phyloP scores from a whole-genome alignment of 2,888 invertebrate species.

The Clivina fossor region DNA sequence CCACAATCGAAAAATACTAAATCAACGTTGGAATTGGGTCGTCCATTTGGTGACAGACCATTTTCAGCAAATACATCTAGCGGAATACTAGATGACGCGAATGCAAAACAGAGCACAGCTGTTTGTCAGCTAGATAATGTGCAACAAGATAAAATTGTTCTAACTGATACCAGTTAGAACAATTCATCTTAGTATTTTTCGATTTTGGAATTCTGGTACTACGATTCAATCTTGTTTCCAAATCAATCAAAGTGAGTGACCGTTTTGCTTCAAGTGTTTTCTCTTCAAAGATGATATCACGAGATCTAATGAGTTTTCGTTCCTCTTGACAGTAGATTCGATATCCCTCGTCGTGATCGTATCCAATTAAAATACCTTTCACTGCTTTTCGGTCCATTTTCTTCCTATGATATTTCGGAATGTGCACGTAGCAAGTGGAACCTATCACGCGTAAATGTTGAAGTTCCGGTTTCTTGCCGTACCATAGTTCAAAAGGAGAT shows the following conservation, averaged over 20 bases:
- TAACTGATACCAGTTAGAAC: too few relatives aligned
- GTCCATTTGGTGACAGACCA: neutral
- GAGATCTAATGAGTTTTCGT: neutral
- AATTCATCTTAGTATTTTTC: too few relatives aligned
- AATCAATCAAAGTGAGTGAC: too few relatives aligned
- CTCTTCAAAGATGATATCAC: slow-evolving; percentile 15
- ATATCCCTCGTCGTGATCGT: slow-evolving; percentile 41
- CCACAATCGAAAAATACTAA: too few relatives aligned
- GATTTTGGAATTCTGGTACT: too few relatives aligned
- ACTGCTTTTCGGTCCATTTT: slow-evolving; percentile 18
- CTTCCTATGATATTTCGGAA: slow-evolving; percentile 20
- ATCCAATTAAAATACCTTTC: slow-evolving; percentile 38
- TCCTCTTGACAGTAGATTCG: slow-evolving; percentile 36
- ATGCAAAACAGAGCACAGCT: too few relatives aligned
- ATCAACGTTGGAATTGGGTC: too few relatives aligned
- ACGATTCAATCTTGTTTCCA: too few relatives aligned
- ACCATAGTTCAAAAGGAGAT: slow-evolving; percentile 42
- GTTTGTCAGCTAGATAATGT: too few relatives aligned
- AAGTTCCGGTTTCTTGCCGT: slow-evolving; percentile 36
- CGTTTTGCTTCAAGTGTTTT: too few relatives aligned
- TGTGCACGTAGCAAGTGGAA: slow-evolving; percentile 26
- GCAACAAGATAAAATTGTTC: too few relatives aligned
- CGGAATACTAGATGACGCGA: too few relatives aligned
- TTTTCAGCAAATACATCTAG: slow-evolving; percentile 10
- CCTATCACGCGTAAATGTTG: slow-evolving; percentile 39